Evolutionary conservation across 2,113 vertebrate species (phyloP).

Genomic region (Thermophis baileyi): DNA sequence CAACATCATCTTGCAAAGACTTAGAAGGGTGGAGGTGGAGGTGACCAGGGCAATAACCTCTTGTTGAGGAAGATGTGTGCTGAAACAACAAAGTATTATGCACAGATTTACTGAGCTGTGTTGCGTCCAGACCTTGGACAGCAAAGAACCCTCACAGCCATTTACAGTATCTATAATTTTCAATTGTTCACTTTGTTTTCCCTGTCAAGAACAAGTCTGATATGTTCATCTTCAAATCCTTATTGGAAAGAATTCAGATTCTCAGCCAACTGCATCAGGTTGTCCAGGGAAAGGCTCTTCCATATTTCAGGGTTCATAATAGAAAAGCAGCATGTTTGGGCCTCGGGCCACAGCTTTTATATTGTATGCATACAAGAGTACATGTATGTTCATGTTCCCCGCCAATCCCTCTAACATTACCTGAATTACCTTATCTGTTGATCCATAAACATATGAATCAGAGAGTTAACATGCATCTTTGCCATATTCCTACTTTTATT

Average conservation of each 20-base stretch:
- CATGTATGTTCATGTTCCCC: not conserved
- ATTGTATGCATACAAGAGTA: not conserved
- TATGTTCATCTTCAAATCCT: not conserved
- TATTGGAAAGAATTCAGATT: not conserved
- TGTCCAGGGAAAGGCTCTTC: not conserved
- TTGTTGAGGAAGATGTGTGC: not conserved
- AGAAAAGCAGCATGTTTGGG: not conserved
- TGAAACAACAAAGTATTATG: not conserved
- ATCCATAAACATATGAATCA: not conserved
- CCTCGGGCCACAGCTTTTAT: not conserved
- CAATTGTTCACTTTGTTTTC: not conserved
- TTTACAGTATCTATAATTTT: not conserved
- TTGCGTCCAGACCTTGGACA: not conserved
- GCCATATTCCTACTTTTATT: not conserved
- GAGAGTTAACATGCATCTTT: not conserved
- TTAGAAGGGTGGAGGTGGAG: not conserved
- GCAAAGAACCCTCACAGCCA: not conserved
- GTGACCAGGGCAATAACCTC: not conserved
- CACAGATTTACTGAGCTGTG: not conserved
- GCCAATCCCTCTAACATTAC: not conserved
- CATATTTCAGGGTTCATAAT: not conserved
- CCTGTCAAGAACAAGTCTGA: not conserved
- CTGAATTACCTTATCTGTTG: not conserved
- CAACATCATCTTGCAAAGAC: not conserved
- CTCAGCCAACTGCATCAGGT: not conserved